Evolutionary conservation across 2,888 invertebrate genomes (phyloP), one percentile per base, ranked within the genome.

Genomic region (Archips crataeganus): DNA sequence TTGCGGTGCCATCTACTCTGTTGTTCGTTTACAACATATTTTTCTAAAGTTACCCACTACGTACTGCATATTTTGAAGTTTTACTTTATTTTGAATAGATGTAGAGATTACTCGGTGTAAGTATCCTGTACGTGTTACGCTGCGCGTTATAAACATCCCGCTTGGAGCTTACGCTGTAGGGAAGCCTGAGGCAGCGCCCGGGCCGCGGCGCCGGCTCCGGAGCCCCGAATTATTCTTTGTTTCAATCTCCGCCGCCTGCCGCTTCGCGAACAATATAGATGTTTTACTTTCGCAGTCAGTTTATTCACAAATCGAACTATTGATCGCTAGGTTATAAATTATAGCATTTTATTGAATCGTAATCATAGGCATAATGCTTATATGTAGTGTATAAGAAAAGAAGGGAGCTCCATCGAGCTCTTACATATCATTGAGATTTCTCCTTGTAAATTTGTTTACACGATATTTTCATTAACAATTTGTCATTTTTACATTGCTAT

Each of bases 391-490:
- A 74, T 92, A 92, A 91, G 89, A 78, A 81, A 86, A 88, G 91
- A 92, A 92, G 84, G 87, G 91, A 90, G 87, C 93, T 93, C 92
- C 87, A 81, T 87, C 85, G 93, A 93, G 94, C 93, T 92, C 91
- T 92, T 87, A 94, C 94, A 94, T 94, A 94, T 94, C 94, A 94
- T 90, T 92, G 91, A 93, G 92, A 92, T 92, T 92, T 94, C 93
- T 94, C 94, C 93, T 91, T 87, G 90, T 91, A 91, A 89, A 90
- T 90, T 84, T 88, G 87, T 87, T 89, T 83, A 85, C 84, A 82
- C 82, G 83, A 81, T 85, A 83, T 82, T 84, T 81, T 85, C 84
- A 84, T 84, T 82, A 84, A 87, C 85, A 82, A 85, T 87, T 84
- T 88, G 84, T 88, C 84, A 86, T 86, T 84, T 83, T 88, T 85